Percentiles rank a stretch among this genome's conserved stretches.
Evolutionary conservation across 2,113 vertebrate genomes (phyloP).

Genomic region (Lycaon pictus): DNA sequence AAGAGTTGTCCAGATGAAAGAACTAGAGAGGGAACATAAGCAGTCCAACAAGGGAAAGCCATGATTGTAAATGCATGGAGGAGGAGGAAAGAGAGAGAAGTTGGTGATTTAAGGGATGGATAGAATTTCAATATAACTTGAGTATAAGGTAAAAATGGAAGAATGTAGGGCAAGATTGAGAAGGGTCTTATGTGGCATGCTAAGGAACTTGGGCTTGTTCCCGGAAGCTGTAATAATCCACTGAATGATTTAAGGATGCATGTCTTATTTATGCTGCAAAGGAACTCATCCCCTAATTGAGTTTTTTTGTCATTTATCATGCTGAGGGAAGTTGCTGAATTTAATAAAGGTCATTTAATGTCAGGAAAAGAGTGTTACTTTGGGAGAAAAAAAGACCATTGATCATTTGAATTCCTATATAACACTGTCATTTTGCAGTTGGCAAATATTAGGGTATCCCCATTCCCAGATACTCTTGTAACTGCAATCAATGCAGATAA

Average conservation of each 20-base stretch:
- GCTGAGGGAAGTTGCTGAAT: background rate
- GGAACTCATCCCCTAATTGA: slow-evolving; percentile 53
- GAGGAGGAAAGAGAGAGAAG: background rate
- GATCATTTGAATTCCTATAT: background rate
- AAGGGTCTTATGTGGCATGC: background rate
- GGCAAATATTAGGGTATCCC: background rate
- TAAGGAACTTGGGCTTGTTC: background rate
- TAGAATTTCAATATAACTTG: background rate
- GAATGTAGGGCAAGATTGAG: background rate
- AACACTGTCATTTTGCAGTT: background rate
- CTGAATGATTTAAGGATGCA: slow-evolving; percentile 43
- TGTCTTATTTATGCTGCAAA: slow-evolving; percentile 35
- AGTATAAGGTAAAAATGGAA: background rate
- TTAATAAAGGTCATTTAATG: slow-evolving; percentile 62
- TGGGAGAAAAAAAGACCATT: background rate
- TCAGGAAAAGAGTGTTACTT: background rate
- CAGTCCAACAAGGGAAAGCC: background rate
- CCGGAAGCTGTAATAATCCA: background rate
- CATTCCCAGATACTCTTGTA: background rate
- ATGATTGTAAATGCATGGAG: background rate
- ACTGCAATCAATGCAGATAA: background rate
- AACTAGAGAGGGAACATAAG: background rate
- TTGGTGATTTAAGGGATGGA: background rate
- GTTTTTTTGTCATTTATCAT: slow-evolving; percentile 53
- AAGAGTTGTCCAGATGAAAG: background rate